Percentiles rank a stretch among this genome's conserved stretches.
phyloP scores from a whole-genome alignment of 2,888 invertebrate species.

The Plebejus anna region DNA sequence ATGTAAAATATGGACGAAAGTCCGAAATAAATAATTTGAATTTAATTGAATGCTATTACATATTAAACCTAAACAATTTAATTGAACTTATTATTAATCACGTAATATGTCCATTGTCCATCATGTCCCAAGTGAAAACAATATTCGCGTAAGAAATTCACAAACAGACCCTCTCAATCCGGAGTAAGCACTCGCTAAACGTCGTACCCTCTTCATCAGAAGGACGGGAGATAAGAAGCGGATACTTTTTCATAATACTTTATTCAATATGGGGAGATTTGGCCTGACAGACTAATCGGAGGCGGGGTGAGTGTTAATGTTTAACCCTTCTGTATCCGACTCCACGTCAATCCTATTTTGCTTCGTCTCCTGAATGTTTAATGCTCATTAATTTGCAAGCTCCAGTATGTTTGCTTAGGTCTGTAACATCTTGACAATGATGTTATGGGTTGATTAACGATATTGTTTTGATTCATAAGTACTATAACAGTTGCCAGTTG shows the following conservation, averaged over 20 bases:
- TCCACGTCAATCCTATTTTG: slow-evolving; percentile 63
- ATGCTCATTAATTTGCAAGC: slow-evolving; percentile 74
- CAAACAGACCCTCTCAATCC: slow-evolving; percentile 35
- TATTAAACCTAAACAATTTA: too few species aligned
- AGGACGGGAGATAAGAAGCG: slow-evolving; percentile 64
- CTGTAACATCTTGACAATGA: slow-evolving; percentile 34
- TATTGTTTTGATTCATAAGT: not conserved
- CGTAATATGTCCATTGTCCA: not conserved
- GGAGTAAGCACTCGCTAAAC: slow-evolving; percentile 44
- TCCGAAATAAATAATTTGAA: too few species aligned
- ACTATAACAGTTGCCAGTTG: not conserved
- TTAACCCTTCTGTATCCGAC: slow-evolving; percentile 72
- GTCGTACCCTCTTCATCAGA: slow-evolving; percentile 69
- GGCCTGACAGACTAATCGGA: slow-evolving; percentile 74
- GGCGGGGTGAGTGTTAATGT: slow-evolving; percentile 71
- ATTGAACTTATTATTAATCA: too few species aligned
- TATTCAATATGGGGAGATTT: slow-evolving; percentile 71
- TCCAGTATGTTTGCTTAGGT: slow-evolving; percentile 45
- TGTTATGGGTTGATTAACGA: slow-evolving; percentile 10
- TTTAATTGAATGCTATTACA: too few species aligned
- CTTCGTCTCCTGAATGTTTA: slow-evolving; percentile 63
- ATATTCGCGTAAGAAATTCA: slow-evolving; percentile 27
- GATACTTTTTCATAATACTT: slow-evolving; percentile 76
- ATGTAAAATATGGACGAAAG: too few species aligned
- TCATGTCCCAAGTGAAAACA: slow-evolving; percentile 22